Conservation (phyloP, 2,113 vertebrate species). For the Oophaga pumilio region DNA sequence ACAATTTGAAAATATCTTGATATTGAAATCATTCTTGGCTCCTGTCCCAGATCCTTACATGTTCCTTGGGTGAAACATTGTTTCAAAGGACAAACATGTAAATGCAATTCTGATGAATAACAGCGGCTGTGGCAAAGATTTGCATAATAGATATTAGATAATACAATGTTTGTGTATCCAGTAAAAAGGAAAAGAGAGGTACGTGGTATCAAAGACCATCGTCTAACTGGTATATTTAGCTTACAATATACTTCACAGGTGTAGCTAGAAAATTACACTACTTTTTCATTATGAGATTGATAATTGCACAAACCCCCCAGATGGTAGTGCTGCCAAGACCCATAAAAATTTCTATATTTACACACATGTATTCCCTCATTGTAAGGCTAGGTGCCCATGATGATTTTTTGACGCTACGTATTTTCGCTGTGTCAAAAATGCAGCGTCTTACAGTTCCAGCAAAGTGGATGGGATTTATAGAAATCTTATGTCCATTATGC, state of each 20-base stretch:
- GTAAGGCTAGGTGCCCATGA: too few species aligned
- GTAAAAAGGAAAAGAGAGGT: neutral
- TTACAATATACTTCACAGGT: neutral
- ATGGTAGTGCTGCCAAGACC: neutral
- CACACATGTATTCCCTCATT: too few species aligned
- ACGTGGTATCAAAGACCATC: neutral
- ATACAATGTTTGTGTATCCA: neutral
- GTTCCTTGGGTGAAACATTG: neutral
- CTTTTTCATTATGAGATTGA: neutral
- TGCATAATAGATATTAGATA: neutral
- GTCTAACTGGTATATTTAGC: neutral
- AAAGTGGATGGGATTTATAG: too few species aligned
- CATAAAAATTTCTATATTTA: too few species aligned
- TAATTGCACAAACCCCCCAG: neutral
- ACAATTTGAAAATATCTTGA: neutral
- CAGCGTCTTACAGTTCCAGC: too few species aligned
- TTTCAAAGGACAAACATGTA: slow-evolving; percentile 5
- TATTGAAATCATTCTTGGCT: neutral
- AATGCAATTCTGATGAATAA: slow-evolving; percentile 4
- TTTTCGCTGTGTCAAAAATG: too few species aligned
- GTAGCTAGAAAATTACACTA: neutral
- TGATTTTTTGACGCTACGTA: too few species aligned
- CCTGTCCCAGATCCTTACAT: neutral
- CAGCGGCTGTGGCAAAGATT: neutral
- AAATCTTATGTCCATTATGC: too few species aligned